Evolutionary conservation across 2,113 vertebrate genomes (phyloP).

Genomic region (Anser cygnoides): DNA sequence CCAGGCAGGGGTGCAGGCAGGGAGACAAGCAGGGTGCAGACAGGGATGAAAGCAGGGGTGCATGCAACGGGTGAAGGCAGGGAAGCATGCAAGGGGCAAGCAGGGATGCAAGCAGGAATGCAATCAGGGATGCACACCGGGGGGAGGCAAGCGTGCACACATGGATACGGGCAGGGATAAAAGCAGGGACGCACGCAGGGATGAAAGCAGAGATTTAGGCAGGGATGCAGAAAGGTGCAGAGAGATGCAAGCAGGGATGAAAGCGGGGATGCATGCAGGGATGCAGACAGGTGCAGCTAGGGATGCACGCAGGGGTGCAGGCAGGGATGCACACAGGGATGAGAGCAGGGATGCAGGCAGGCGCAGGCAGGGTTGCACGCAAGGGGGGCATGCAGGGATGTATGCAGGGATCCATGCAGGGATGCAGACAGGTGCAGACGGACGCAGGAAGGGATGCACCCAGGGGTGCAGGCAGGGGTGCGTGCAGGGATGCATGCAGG

Average conservation of each 20-base stretch:
- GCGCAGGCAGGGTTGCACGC: too few species aligned
- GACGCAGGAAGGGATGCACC: neutral
- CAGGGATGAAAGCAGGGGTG: too few species aligned
- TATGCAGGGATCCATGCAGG: neutral
- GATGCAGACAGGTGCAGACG: neutral
- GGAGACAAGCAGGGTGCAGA: neutral
- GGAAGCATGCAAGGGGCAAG: neutral
- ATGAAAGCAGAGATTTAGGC: neutral
- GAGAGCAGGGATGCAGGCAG: neutral
- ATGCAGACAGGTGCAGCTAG: neutral
- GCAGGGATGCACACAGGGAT: neutral
- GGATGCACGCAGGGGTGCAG: neutral
- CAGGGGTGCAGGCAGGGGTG: neutral
- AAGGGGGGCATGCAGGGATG: too few species aligned
- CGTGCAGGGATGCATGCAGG: too few species aligned
- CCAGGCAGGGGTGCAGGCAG: neutral
- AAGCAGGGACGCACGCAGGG: neutral
- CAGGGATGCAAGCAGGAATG: neutral
- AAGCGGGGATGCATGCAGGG: too few species aligned
- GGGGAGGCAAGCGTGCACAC: neutral
- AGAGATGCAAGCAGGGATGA: too few species aligned
- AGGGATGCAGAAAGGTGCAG: neutral
- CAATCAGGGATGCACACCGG: neutral
- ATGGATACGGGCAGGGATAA: neutral
- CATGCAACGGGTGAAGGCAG: neutral